Percentiles rank a stretch among this genome's conserved stretches.
These are phyloP conservation scores for Hydrotaea diabolus DNA, from an alignment of 2,888 invertebrate genomes.

Conservation along the genomic window DNA sequence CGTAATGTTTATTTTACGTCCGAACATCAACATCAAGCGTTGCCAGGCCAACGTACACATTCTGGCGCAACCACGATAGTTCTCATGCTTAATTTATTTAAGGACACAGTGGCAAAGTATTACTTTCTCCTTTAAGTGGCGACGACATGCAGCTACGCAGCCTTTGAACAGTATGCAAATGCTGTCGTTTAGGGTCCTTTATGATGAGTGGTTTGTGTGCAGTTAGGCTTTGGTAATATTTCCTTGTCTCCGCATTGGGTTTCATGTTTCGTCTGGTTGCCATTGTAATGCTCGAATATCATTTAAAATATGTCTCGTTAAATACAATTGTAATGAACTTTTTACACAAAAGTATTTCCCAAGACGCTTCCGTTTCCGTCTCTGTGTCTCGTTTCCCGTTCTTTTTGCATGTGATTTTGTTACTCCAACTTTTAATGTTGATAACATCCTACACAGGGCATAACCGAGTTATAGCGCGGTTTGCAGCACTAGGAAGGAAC, in stretches of 20 bases:
- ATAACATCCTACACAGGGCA: constrained; percentile 3
- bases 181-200: neutral
- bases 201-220: neutral
- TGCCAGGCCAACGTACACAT: neutral
- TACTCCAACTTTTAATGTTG: neutral
- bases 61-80: no score
- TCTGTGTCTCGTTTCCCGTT: constrained; percentile 46
- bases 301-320: constrained; percentile 55
- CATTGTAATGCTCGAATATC: constrained; percentile 43
- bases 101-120: neutral
- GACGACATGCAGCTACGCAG: neutral
- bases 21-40: neutral
- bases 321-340: constrained; percentile 55
- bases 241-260: constrained; percentile 23
- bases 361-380: constrained; percentile 61
- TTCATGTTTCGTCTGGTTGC: constrained; percentile 29
- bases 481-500: neutral
- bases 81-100: neutral
- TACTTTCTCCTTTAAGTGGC: constrained; percentile 1
- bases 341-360: constrained; percentile 56
- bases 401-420: constrained; percentile 25
- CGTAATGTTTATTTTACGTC: constrained; percentile 18
- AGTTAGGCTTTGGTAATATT: constrained; percentile 14
- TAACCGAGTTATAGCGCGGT: neutral
- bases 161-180: neutral